phyloP scores from a whole-genome alignment of 2,797 vertebrate genomes.

The Epinephelus awoara region DNA sequence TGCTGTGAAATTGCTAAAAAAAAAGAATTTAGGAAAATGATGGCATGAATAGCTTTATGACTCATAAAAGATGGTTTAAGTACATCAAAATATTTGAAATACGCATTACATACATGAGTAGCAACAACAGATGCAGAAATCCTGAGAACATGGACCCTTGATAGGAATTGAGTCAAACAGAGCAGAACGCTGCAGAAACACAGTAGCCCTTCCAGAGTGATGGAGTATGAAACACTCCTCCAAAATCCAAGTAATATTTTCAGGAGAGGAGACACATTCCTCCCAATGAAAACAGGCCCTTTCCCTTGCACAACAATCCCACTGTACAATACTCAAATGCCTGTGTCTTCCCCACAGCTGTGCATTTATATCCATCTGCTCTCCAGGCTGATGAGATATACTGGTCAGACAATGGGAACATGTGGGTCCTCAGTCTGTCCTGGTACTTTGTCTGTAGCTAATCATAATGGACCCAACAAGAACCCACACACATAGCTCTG shows the following conservation, averaged over 20 bases:
- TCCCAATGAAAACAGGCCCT: conserved; percentile 40
- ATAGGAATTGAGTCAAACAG: conserved; percentile 24
- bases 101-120: conserved; percentile 36
- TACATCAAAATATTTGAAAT: not conserved
- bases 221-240: conserved; percentile 33
- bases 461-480: conserved; percentile 21
- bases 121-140: conserved; percentile 43
- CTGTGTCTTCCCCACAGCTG: conserved; percentile 31
- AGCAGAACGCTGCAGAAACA: conserved; percentile 31
- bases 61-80: not conserved
- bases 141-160: conserved; percentile 45
- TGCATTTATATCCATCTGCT: conserved; percentile 14
- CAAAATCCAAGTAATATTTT: conserved; percentile 52
- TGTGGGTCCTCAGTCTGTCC: not conserved
- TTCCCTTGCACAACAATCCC: conserved; percentile 44
- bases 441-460: not conserved
- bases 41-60: not conserved
- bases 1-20: not conserved
- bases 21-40: not conserved
- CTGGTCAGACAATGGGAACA: not conserved
- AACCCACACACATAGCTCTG: conserved; percentile 35
- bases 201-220: conserved; percentile 31
- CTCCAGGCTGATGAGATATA: not conserved
- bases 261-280: conserved; percentile 50
- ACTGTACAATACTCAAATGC: conserved; percentile 16